Conservation (phyloP, 2,113 vertebrate genomes). For the Thamnaconus septentrionalis region DNA sequence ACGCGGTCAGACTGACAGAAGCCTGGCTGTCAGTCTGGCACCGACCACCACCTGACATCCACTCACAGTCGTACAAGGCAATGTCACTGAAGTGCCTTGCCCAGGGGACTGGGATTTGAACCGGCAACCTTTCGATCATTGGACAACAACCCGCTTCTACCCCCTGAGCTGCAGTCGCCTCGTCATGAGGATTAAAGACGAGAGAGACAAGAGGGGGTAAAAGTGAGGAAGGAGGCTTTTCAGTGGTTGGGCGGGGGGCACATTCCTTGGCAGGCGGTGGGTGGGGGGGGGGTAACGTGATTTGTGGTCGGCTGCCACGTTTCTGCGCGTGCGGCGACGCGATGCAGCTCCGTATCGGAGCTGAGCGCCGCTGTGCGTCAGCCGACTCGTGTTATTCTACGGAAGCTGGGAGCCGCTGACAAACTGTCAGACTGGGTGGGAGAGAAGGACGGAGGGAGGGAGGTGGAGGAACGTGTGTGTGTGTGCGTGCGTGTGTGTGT, state of each 20-base stretch:
- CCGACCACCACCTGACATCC: too few species aligned
- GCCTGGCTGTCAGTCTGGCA: too few species aligned
- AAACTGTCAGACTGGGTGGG: constrained; percentile 41
- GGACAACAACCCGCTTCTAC: too few species aligned
- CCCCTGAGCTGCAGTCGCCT: too few species aligned
- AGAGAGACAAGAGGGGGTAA: constrained; percentile 9
- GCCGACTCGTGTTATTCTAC: constrained; percentile 69
- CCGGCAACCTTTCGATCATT: too few species aligned
- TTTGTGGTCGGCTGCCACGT: constrained; percentile 43
- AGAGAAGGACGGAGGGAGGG: constrained; percentile 20
- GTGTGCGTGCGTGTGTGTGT: constrained; percentile 5
- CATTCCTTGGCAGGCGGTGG: constrained; percentile 66
- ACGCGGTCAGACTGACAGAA: too few species aligned
- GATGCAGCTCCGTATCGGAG: constrained; percentile 52
- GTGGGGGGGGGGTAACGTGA: constrained; percentile 17
- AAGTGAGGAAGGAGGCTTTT: constrained; percentile 37
- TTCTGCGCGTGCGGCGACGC: constrained; percentile 17
- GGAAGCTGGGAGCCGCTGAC: constrained; percentile 70
- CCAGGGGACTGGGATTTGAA: too few species aligned
- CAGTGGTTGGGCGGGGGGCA: constrained; percentile 40
- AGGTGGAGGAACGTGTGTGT: constrained; percentile 11
- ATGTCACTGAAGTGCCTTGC: too few species aligned
- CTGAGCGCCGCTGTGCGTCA: constrained; percentile 70
- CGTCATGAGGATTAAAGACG: too few species aligned
- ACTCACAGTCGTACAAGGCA: too few species aligned